Base-by-base conservation (phyloP, 2,797 vertebrate species). In the Danio kyathit region DNA sequence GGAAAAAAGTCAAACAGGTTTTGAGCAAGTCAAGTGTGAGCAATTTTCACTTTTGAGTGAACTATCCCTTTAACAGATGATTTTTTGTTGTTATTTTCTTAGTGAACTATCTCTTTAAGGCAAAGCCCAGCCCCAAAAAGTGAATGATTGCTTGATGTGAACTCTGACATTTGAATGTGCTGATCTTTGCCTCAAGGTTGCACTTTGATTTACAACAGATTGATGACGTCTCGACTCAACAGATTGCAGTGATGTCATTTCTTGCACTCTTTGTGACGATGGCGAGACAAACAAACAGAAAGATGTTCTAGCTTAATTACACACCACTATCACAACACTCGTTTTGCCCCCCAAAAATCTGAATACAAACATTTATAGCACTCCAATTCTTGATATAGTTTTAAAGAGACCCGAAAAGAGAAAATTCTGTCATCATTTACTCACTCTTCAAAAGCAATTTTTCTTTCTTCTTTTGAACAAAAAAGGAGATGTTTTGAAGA, bases 141-240 rank as follows among this genome's bases (percentile, higher is more conserved):
- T 71, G 49, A 79, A 57, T 81, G 79, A 83, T 74, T 81, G 76
- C 74, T 69, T 82, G 49, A 69, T 12, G 65, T 86, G 85, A 86
- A 80, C 85, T 84, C 51, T 84, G 82, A 72, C 82, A 78, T 70
- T 69, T 76, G 57, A 80, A 82, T 82, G 85, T 46, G 17, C 70
- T 83, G 81, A 83, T 71, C 85, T 84, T 83, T 85, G 85, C 73
- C 83, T 79, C 5, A 21, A 17, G 71, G 56, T 66, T 74, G 73
- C 48, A 63, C 59, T 79, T 81, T 83, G 81, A 83, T 85, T 86
- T 83, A 85, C 14, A 67, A 67, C 85, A 61, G 76, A 86, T 76
- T 76, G 61, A 73, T 59, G 51, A 67, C 29, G 52, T 54, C 77
- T 78, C 43, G 19, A 54, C 46, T 61, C 46, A 48, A 72, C 44